Percentiles rank a stretch among this genome's conserved stretches.
Evolutionary conservation across 2,888 invertebrate species (phyloP).

Genomic region (Andrena dorsata): DNA sequence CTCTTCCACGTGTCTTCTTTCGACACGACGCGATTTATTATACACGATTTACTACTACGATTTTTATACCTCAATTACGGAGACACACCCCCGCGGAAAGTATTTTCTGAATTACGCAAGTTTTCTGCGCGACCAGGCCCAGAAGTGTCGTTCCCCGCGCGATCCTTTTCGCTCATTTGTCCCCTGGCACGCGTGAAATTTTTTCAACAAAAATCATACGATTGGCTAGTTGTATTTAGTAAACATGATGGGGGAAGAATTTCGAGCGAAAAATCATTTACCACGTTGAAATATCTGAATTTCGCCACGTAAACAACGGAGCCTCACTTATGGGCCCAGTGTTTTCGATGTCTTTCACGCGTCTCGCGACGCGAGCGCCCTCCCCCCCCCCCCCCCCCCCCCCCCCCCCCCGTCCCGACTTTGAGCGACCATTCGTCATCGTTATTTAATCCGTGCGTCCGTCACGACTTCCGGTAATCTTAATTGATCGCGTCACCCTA

Average conservation of each 20-base stretch:
- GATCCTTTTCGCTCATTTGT: slow-evolving; percentile 2
- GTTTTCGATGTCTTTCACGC: slow-evolving; percentile 45
- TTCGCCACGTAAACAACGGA: not conserved
- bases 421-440: slow-evolving; percentile 4
- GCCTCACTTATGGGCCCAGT: slow-evolving; percentile 36
- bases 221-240: too few species aligned
- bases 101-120: slow-evolving; percentile 49
- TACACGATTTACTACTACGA: slow-evolving; percentile 65
- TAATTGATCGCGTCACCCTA: slow-evolving; percentile 30
- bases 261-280: not conserved
- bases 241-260: not conserved
- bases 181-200: not conserved
- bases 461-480: slow-evolving; percentile 13
- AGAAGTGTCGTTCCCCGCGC: slow-evolving; percentile 44
- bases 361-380: slow-evolving; percentile 28
- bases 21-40: slow-evolving; percentile 59
- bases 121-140: slow-evolving; percentile 42
- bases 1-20: slow-evolving; percentile 71
- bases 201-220: slow-evolving; percentile 9
- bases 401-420: slow-evolving; percentile 5
- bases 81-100: slow-evolving; percentile 41
- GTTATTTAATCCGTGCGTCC: slow-evolving; percentile 25
- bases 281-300: not conserved
- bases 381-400: slow-evolving; percentile 7
- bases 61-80: slow-evolving; percentile 71